These are phyloP conservation scores for Chiridota heheva DNA, from an alignment of 35 echinoderm and acorn worm genomes.

Conservation along the genomic window DNA sequence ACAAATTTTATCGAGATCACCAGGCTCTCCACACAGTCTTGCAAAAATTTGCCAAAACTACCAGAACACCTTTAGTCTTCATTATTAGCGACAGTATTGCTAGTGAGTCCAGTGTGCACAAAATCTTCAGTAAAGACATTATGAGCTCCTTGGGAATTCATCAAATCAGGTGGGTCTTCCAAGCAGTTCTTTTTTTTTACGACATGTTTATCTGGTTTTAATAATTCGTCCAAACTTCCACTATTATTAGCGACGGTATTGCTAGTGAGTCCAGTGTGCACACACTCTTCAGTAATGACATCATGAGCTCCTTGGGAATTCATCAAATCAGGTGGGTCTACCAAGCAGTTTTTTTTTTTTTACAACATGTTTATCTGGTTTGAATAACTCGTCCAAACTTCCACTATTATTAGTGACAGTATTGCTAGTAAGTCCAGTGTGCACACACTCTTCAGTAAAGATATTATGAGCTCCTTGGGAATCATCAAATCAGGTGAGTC, in stretches of 20 bases:
- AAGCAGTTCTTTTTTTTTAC: background rate
- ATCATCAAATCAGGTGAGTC: constrained; percentile 78
- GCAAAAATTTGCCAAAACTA: constrained; percentile 55
- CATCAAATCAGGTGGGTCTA: constrained; percentile 78
- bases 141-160: constrained; percentile 55
- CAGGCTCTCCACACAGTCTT: constrained; percentile 72
- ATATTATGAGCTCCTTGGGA: constrained; percentile 57
- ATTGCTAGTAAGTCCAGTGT: constrained; percentile 68
- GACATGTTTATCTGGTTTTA: background rate
- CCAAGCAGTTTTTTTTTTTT: background rate
- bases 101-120: constrained; percentile 67
- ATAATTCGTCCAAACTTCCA: background rate
- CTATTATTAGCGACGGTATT: background rate
- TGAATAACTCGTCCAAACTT: background rate
- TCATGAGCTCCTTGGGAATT: constrained; percentile 53
- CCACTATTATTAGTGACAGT: background rate
- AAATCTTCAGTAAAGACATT: constrained; percentile 79
- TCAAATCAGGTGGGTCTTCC: constrained; percentile 71
- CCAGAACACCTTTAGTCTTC: constrained; percentile 82
- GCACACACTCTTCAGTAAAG: constrained; percentile 71
- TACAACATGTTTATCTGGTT: background rate
- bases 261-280: constrained; percentile 70
- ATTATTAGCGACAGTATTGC: constrained; percentile 83
- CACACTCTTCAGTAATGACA: constrained; percentile 77
- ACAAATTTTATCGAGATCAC: constrained; percentile 78